These are phyloP conservation scores for Junonia oenone DNA, from an alignment of 2,888 invertebrate species.

Conservation along the genomic window DNA sequence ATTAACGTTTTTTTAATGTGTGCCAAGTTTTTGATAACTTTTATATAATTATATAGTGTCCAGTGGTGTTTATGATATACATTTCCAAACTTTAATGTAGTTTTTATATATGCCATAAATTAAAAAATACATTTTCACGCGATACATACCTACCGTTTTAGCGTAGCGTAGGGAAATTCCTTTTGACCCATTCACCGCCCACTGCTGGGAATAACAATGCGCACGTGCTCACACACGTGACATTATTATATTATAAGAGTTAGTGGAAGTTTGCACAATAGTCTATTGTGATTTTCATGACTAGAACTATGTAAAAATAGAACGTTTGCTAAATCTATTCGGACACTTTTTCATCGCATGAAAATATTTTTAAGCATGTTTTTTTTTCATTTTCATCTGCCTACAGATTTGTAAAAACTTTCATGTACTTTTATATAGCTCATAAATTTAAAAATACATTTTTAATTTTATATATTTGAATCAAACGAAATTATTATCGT, in stretches of 20 bases:
- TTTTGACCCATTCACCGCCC: slow-evolving; percentile 30
- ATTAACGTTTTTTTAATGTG: too few relatives aligned
- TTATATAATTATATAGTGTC: too few relatives aligned
- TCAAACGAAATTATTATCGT: neutral
- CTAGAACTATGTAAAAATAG: neutral
- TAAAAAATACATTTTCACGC: too few relatives aligned
- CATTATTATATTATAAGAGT: neutral
- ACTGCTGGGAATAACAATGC: slow-evolving; percentile 10
- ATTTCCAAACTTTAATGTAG: too few relatives aligned
- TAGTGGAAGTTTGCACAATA: neutral
- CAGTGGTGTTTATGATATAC: too few relatives aligned
- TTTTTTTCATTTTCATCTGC: neutral
- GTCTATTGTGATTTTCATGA: slow-evolving; percentile 7
- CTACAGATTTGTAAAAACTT: neutral
- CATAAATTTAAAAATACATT: neutral
- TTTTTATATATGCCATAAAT: too few relatives aligned
- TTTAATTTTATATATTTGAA: neutral
- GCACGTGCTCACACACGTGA: slow-evolving; percentile 6
- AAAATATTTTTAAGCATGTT: neutral
- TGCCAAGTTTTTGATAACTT: too few relatives aligned
- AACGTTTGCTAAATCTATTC: neutral
- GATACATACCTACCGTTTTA: too few relatives aligned
- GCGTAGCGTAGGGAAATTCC: slow-evolving; percentile 40
- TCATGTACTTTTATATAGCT: neutral
- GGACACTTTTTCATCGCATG: neutral